A percentile compares a stretch with the other conserved stretches of the same genome.
Conservation (phyloP, 1,140 invertebrate species). For the Geopemphigus sp. region DNA sequence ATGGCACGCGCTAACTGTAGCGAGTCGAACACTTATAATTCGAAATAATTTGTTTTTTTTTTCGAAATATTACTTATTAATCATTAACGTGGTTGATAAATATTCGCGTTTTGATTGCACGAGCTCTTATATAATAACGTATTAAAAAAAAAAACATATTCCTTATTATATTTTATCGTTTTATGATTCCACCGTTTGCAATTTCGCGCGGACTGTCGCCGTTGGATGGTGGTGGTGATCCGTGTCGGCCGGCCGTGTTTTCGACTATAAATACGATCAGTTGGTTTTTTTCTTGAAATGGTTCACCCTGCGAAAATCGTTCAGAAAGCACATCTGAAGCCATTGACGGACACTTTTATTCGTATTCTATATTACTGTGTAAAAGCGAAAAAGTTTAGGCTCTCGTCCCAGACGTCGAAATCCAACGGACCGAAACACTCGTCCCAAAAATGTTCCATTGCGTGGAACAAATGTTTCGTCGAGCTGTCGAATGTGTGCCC, state of each 20-base stretch:
- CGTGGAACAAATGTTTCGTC: constrained; percentile 71
- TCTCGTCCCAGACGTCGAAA: constrained; percentile 67
- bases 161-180: too few species aligned
- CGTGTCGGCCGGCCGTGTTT: neutral
- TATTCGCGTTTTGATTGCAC: too few species aligned
- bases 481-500: constrained; percentile 71
- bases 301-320: neutral
- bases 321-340: neutral
- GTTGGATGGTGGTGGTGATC: neutral
- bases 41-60: too few species aligned
- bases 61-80: too few species aligned
- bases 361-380: constrained; percentile 50
- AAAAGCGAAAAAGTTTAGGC: constrained; percentile 52
- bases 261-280: neutral
- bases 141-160: too few species aligned
- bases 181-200: too few species aligned
- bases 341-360: neutral
- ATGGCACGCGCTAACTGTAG: too few species aligned
- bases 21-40: too few species aligned
- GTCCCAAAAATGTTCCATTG: constrained; percentile 81
- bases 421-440: constrained; percentile 74
- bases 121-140: too few species aligned
- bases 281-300: neutral
- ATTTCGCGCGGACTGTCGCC: neutral
- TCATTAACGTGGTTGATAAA: too few species aligned